phyloP scores from a whole-genome alignment of 2,797 vertebrate genomes.

The Alosa sapidissima region DNA sequence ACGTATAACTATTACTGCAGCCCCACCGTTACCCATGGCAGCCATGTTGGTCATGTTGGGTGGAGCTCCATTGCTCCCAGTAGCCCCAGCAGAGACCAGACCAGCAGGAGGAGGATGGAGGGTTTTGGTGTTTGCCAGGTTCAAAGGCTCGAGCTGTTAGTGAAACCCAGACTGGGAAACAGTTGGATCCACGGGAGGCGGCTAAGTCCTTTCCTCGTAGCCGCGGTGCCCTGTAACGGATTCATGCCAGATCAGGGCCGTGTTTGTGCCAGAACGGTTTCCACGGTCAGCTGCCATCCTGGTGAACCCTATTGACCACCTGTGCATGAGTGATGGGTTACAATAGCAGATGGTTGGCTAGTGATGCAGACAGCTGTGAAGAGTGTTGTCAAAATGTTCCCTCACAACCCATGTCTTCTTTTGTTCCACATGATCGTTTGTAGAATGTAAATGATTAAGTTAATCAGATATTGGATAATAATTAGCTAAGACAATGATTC shows the following conservation, averaged over 20 bases:
- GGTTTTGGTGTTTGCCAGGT: background rate
- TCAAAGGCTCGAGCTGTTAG: background rate
- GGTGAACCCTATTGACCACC: constrained; percentile 6
- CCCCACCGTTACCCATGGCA: too few species aligned
- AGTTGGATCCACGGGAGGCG: background rate
- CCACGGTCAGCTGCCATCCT: background rate
- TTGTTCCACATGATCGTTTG: background rate
- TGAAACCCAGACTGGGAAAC: background rate
- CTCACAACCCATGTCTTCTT: background rate
- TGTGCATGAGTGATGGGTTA: constrained; percentile 35
- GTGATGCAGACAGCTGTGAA: constrained; percentile 35
- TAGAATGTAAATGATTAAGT: background rate
- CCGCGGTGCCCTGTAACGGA: background rate
- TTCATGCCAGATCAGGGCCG: background rate
- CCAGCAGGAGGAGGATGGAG: background rate
- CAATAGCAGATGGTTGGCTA: constrained; percentile 51
- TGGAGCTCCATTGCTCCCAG: background rate
- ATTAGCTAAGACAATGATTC: too few species aligned
- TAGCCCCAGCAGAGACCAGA: background rate
- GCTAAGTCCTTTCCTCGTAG: background rate
- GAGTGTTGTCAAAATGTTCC: background rate
- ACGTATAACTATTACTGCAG: too few species aligned
- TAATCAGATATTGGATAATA: background rate
- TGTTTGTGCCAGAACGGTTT: background rate
- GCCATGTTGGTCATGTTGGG: background rate